These are phyloP conservation scores for Cistogaster globosa DNA, from an alignment of 2,888 invertebrate genomes.

Conservation along the genomic window DNA sequence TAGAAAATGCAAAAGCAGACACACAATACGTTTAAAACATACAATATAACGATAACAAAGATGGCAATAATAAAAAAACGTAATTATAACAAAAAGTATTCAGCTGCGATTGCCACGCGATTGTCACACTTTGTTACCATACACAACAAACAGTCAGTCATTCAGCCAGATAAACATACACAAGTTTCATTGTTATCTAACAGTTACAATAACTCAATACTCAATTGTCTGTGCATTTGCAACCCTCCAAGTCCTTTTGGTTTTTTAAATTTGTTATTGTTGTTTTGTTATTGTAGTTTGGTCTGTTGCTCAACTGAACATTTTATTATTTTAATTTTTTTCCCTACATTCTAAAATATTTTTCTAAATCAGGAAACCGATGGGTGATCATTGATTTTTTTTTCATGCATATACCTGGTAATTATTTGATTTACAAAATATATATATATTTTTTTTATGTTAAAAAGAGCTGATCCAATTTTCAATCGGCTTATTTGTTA, in stretches of 20 bases:
- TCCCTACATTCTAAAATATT: neutral
- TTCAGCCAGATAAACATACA: neutral
- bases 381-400: neutral
- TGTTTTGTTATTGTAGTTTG: constrained; percentile 33
- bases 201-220: constrained; percentile 29
- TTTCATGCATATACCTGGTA: neutral
- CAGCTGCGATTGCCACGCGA: constrained; percentile 75
- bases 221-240: neutral
- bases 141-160: neutral
- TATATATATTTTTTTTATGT: too few relatives aligned
- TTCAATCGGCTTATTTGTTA: too few relatives aligned
- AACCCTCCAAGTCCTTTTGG: neutral
- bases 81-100: constrained; percentile 55
- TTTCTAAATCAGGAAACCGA: constrained; percentile 5
- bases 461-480: too few relatives aligned
- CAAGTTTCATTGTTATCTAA: constrained; percentile 31
- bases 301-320: constrained; percentile 39
- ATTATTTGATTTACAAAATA: neutral
- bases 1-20: neutral
- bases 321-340: constrained; percentile 15
- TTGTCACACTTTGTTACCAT: constrained; percentile 74
- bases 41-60: neutral
- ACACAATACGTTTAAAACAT: too few relatives aligned
- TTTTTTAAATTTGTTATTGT: neutral
- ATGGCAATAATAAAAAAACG: constrained; percentile 34